Base-by-base conservation (phyloP, 1,140 invertebrate genomes). In the Euglossa dilemma region DNA sequence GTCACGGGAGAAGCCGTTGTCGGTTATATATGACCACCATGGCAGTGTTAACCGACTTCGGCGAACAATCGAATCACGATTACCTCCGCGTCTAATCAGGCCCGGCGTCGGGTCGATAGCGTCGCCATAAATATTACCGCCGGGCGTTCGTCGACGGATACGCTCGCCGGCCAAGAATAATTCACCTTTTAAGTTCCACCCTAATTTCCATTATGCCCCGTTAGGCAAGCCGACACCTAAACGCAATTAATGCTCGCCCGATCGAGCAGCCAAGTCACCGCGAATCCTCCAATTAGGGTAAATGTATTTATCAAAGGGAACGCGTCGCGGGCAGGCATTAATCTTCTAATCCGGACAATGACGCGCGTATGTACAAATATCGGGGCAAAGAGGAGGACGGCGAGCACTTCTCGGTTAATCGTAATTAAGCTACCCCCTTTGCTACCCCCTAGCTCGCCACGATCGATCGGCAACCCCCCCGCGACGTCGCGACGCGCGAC, bases 291-390 rank as follows among this genome's bases (percentile, higher is more conserved):
- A 80, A 80, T 80, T 80, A 80, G 50, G 47, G 69, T 54, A 72
- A 74, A 80, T 64, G 50, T 80, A 80, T 80, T 73, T 80, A 74
- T 80, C 70, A 80, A 80, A 80, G 57, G 79, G 47, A 45, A 50
- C 57, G 78, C 28, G 69, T 64, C 69, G 28, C 67, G 45, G 57
- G 54, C 23, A 47, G 28, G 69, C 70, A 74, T 80, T 71, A 64
- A 80, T 80, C 79, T 80, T 80, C 79, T 80, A 80, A 80, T 80
- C 79, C 70, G n/a, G 28, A 80, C 70, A 80, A 80, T 63, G 59
- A 43, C 70, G 70, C 70, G 36, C 71, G 61, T 63, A 74, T 36
- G 4, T 36, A 36, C 79, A 80, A 80, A 80, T 80, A 80, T 80
- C 78, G 69, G 16, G 50, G 45, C 57, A 72, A 63, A 80, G 70